phyloP scores from a whole-genome alignment of 2,888 invertebrate species.

The Yponomeuta sedellus region DNA sequence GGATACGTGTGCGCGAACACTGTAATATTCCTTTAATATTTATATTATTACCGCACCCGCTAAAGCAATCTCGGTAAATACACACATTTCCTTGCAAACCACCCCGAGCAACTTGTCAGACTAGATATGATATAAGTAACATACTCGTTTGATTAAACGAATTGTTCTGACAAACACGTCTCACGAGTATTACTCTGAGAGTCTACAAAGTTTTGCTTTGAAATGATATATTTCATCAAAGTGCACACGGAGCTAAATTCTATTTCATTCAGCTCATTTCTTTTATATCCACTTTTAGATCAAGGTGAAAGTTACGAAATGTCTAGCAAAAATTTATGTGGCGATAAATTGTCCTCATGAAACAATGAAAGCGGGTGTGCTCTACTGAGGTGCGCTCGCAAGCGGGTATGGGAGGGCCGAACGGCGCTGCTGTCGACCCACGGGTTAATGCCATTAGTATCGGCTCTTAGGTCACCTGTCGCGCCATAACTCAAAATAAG shows the following conservation, averaged over 20 bases:
- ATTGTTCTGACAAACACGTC: constrained; percentile 5
- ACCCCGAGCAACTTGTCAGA: constrained; percentile 37
- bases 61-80: constrained; percentile 45
- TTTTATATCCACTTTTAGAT: constrained; percentile 21
- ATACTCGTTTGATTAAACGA: constrained; percentile 36
- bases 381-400: background rate
- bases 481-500: background rate
- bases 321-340: constrained; percentile 35
- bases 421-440: background rate
- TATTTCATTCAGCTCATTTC: background rate
- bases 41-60: constrained; percentile 49
- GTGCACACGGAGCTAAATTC: background rate
- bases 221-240: background rate
- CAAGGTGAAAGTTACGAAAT: constrained; percentile 31
- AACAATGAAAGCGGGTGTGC: constrained; percentile 35
- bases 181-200: background rate
- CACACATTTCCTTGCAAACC: constrained; percentile 41
- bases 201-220: background rate
- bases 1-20: constrained; percentile 58
- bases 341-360: constrained; percentile 47
- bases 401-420: background rate
- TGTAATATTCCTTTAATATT: constrained; percentile 65
- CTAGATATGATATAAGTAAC: constrained; percentile 33
- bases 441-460: background rate
- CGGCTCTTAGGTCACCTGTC: background rate